Evolutionary conservation across 2,888 invertebrate genomes (phyloP), one percentile per base, ranked within the genome.

Genomic region (Drosophila putrida): DNA sequence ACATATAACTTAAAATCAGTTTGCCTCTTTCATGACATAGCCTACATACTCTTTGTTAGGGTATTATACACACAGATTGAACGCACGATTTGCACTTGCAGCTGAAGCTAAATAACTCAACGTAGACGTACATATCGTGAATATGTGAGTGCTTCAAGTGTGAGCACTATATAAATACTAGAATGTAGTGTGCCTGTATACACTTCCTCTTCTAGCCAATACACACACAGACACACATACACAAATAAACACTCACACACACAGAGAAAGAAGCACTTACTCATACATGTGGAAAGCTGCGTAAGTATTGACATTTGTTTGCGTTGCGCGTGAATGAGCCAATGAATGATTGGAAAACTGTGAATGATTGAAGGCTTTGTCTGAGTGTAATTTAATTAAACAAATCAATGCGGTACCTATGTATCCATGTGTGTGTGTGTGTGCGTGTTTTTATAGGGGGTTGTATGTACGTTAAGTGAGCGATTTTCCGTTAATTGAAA

Each of bases 301-400:
- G 71, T 57, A 44, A 50, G 73, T 77, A 69, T 78, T 65, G 77
- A 73, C 68, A 81, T 75, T 61, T 81, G 79, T 71, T 79, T 73
- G 69, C 55, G 66, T 78, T 81, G 68, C 71, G 84, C 80, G 68
- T 81, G 79, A 82, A 82, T 81, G 78, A 80, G 85, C 82, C 83
- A 83, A 83, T 85, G 83, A 85, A 79, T 85, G 82, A 83, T 83
- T 83, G 83, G 71, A 80, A 75, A 81, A 73, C 85, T 82, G 85
- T 79, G 82, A 83, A 81, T 85, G 83, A 83, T 81, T 85, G 83
- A 83, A 83, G 75, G 82, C 80, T 82, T 79, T 81, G 82, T 81
- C 69, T 71, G 81, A 81, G 73, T 82, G 79, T 83, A 83, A 83
- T 83, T 83, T 83, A 83, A 83, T 83, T 83, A 83, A 83, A 85